A percentile compares a stretch with the other conserved stretches of the same genome.
Conservation (phyloP, 2,797 vertebrate genomes). For the Kryptolebias ocellatus region DNA sequence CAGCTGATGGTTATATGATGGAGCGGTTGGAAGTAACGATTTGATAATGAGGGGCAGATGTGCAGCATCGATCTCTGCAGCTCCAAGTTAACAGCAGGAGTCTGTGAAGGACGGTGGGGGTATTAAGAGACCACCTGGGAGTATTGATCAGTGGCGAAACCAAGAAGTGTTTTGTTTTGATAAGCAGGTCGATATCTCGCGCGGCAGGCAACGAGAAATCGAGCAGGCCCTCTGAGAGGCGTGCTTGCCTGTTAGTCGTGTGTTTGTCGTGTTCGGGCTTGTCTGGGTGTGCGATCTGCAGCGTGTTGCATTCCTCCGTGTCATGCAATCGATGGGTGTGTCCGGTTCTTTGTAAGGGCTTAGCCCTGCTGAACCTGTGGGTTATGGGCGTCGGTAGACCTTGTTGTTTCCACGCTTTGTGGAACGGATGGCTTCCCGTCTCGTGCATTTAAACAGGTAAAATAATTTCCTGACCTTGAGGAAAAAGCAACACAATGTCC, state of each 20-base stretch:
- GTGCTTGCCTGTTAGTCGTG: background rate
- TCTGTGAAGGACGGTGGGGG: constrained; percentile 33
- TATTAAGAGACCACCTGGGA: constrained; percentile 1
- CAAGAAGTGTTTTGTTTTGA: constrained; percentile 30
- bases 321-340: constrained; percentile 12
- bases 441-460: too few species aligned
- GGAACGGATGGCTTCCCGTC: too few species aligned
- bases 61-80: constrained; percentile 21
- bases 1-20: constrained; percentile 26
- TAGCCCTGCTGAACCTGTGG: background rate
- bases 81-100: constrained; percentile 18
- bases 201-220: background rate
- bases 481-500: too few species aligned
- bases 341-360: constrained; percentile 1
- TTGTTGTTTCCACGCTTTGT: background rate
- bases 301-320: background rate
- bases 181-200: background rate
- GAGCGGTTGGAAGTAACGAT: constrained; percentile 26
- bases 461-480: too few species aligned
- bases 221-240: background rate
- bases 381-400: background rate
- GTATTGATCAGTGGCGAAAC: constrained; percentile 31
- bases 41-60: constrained; percentile 36
- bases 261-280: constrained; percentile 24
- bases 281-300: constrained; percentile 8